Evolutionary conservation across 2,888 invertebrate genomes (phyloP), one percentile per base, ranked within the genome.

Genomic region (Psylliodes chrysocephalus): DNA sequence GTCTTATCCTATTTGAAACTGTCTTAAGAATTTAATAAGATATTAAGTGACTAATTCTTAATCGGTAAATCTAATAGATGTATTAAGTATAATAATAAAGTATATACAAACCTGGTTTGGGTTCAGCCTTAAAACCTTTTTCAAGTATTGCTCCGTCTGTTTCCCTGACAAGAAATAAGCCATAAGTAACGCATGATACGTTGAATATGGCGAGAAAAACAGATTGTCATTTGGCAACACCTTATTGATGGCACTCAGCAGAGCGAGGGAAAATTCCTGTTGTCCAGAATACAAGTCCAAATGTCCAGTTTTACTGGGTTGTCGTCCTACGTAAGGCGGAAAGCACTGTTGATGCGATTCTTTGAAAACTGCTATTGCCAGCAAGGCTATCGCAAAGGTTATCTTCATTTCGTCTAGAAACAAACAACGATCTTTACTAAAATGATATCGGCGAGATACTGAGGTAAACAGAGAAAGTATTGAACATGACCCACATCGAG

Each of bases 131-230:
- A 93, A 81, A 1, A 89, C 88, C 61, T 85, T 84, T 76, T 86
- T 89, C 59, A 93, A 77, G 7, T 87, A 83, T 3, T 79, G 75
- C 78, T 94, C 93, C 0, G 94, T 94, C 53, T 87, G 85, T 10
- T 89, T 89, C 0, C 87, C 87, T 0, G 93, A 84, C 0, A 93
- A 89, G 75, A 94, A 93, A 78, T 93, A 94, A 0, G 92, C 91
- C 66, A 95, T 83, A 51, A 91, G 80, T 28, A 95, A 78, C 0
- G 94, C 90, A 73, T 94, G 91, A 77, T 93, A 91, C 10, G 94
- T 89, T 70, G 94, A 94, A 83, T 92, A 91, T 0, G 95, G 95
- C 4, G 95, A 95, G 81, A 93, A 94, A 85, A 95, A 94, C 38
- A 95, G 83, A 79, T 94, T 95, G 71, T 90, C 90, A 40, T 87